Base-by-base conservation (phyloP, 2,113 vertebrate genomes). In the Eleginops maclovinus region DNA sequence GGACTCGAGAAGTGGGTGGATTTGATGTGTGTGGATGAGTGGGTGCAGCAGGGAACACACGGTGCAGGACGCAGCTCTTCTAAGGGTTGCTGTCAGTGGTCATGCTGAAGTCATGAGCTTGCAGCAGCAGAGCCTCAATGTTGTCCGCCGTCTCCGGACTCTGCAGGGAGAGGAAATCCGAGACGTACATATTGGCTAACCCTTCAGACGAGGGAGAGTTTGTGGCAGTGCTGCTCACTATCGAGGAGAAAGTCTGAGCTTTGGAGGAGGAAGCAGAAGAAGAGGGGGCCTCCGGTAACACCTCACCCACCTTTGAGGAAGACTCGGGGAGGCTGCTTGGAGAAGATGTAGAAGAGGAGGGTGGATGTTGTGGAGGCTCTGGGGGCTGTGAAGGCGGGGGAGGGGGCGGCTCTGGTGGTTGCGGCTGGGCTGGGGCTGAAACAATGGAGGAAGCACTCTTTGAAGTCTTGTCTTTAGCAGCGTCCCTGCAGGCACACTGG, bases 401-500 rank as follows among this genome's bases (percentile, higher is more conserved):
- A 10, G 89, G 74, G n/a, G 90, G 92, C 85, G 93, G 87, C 28
- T 91, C 84, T 36, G 88, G 28, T 17, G 85, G 68, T 26, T 83
- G 89, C 79, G 74, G 88, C 88, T 94, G 93, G 53, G 79, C 60
- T 54, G 83, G 68, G 55, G 87, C 44, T 58, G 91, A 63, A 55
- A 71, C 11, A 0, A 17, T 28, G 44, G 92, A 70, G 79, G 89
- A 75, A 82, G 87, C 61, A 93, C 93, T 96, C 91, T 94, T 95
- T 80, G 92, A 67, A 66, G 85, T 92, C 87, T 94, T 96, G 58
- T 97, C 96, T 93, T 96, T 97, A 83, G 89, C 91, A 53, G 95
- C 94, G 95, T 99, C 97, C 93, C 98, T 95, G 92, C 98, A 99
- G 70, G 96, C 96, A 87, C 98, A 99, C 65, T 99, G 97, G 91